These are phyloP conservation scores for Pachydiplax longipennis DNA, from an alignment of 2,888 invertebrate species.

Conservation along the genomic window DNA sequence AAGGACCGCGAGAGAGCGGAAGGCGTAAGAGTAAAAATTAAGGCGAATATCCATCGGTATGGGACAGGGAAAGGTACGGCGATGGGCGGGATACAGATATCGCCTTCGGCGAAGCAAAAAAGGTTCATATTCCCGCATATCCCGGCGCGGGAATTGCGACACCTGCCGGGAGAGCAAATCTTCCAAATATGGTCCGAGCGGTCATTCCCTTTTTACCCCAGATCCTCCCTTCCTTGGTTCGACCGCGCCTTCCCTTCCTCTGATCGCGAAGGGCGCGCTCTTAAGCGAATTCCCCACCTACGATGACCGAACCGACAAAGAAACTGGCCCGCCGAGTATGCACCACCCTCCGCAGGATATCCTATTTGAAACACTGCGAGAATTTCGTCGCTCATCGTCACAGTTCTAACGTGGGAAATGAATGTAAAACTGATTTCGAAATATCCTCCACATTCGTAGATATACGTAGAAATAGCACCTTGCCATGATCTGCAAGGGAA, in stretches of 20 bases:
- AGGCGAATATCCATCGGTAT: neutral
- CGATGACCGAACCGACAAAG: neutral
- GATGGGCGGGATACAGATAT: neutral
- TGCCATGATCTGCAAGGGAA: too few relatives aligned
- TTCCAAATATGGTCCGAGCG: constrained; percentile 43
- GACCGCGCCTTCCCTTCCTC: neutral
- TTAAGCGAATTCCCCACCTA: neutral
- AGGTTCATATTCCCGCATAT: constrained; percentile 35
- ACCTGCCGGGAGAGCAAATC: constrained; percentile 35
- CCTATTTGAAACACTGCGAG: too few relatives aligned
- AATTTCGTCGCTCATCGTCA: too few relatives aligned
- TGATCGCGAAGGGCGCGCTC: neutral
- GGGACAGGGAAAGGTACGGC: neutral
- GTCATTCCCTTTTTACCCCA: constrained; percentile 43
- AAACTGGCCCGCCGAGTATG: neutral
- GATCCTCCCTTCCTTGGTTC: constrained; percentile 13
- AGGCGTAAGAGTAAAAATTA: neutral
- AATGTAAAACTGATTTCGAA: too few relatives aligned
- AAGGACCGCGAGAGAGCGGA: neutral
- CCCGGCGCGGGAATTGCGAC: constrained; percentile 5
- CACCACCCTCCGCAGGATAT: too few relatives aligned
- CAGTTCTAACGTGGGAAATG: too few relatives aligned
- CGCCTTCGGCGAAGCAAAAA: constrained; percentile 17
- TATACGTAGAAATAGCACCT: too few relatives aligned
- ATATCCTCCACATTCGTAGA: too few relatives aligned